These are phyloP conservation scores for Cassiopea xamachana DNA, from an alignment of 30 jellyfish, hydroid and myxozoan genomes.

Conservation along the genomic window DNA sequence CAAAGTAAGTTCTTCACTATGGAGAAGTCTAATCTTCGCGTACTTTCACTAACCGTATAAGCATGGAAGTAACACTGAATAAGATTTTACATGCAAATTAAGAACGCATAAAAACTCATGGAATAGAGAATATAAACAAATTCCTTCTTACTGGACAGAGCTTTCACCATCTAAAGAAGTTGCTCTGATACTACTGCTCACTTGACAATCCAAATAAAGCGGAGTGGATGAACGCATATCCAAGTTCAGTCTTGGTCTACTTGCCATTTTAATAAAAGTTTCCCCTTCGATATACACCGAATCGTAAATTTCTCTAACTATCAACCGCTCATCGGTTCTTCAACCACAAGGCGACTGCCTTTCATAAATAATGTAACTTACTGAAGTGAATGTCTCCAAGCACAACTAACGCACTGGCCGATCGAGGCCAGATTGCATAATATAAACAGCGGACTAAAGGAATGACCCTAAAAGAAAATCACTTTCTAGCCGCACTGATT, in stretches of 20 bases:
- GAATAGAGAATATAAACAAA: background rate
- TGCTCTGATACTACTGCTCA: constrained; percentile 15
- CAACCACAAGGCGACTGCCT: background rate
- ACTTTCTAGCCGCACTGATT: background rate
- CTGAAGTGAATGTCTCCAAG: constrained; percentile 4
- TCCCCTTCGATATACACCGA: background rate
- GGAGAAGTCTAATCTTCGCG: too few species aligned
- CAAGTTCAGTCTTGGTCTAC: constrained; percentile 30
- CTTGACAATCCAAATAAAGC: constrained; percentile 3
- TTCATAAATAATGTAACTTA: constrained; percentile 7
- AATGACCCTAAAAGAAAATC: constrained; percentile 3
- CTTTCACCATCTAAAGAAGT: constrained; percentile 52
- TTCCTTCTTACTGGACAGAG: constrained; percentile 27
- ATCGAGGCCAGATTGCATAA: background rate
- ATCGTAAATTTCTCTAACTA: background rate
- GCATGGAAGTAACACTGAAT: background rate
- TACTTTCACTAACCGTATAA: background rate
- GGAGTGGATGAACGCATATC: constrained; percentile 14
- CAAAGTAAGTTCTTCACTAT: too few species aligned
- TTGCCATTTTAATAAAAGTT: background rate
- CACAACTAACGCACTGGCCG: background rate
- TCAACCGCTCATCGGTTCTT: background rate
- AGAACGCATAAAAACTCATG: background rate
- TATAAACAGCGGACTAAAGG: constrained; percentile 12
- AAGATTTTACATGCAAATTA: background rate